phyloP scores from a whole-genome alignment of 2,888 invertebrate species.

The Cephonodes hylas region DNA sequence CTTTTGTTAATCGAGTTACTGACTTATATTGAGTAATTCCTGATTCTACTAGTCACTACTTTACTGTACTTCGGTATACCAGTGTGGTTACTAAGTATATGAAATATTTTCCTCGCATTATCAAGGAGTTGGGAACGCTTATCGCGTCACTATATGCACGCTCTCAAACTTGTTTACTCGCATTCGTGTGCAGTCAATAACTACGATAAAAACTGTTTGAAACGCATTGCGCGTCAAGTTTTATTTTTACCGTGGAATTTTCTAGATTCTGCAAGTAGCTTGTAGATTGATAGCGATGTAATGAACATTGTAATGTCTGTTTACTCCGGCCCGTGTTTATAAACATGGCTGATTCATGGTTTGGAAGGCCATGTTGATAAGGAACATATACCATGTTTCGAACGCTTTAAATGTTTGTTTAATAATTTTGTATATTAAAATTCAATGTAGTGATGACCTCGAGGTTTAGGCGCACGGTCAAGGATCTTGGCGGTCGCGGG shows the following conservation, averaged over 20 bases:
- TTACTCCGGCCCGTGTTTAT: background rate
- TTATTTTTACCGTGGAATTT: constrained; percentile 26
- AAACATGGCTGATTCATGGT: background rate
- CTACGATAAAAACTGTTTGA: constrained; percentile 38
- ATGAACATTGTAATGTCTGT: background rate
- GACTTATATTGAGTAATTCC: no score
- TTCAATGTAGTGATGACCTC: no score
- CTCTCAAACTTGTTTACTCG: constrained; percentile 43
- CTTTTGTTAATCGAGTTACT: no score
- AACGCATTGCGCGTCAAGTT: constrained; percentile 33
- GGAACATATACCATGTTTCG: no score
- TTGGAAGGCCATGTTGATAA: no score
- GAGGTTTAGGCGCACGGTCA: no score
- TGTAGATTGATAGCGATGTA: background rate
- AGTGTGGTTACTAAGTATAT: background rate
- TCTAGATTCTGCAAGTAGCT: constrained; percentile 15
- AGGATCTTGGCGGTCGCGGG: no score
- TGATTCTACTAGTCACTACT: no score
- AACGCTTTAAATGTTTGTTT: no score
- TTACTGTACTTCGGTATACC: no score
- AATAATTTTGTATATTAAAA: no score
- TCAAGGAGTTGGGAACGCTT: constrained; percentile 20
- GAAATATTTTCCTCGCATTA: constrained; percentile 10
- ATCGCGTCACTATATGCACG: constrained; percentile 26
- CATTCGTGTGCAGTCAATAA: constrained; percentile 45